Evolutionary conservation across 2,888 invertebrate species (phyloP), one percentile per base, ranked within the genome.

Genomic region (Girardia tigrina): DNA sequence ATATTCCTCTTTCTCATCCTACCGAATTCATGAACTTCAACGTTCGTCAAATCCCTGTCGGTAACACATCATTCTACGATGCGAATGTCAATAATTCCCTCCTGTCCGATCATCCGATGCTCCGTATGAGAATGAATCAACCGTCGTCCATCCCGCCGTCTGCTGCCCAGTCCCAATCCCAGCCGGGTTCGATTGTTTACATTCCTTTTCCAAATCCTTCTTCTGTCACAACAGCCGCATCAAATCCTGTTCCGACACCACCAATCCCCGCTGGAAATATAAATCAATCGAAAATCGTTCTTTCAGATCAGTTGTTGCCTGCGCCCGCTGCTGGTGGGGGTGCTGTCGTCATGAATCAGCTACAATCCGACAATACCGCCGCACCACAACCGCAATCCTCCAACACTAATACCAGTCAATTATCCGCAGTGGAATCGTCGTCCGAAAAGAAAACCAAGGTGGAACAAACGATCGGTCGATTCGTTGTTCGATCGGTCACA

Each of bases 391-490:
- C 56, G 4, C 2, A 56, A 4, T 4, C 4, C 23, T n/a, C 56
- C 23, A 56, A 12, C n/a, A 23, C 56, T 20, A 56, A 20, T 20
- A 56, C n/a, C n/a, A 56, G 23, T 56, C 56, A 56, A 56, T 20
- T 56, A 56, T 36, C 36, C 6, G n/a, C n/a, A n/a, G n/a, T n/a
- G n/a, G 36, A 36, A 36, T 36, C 36, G 8, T 8, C 8, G 8
- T 12, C 8, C 16, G 16, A 36, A 12, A 36, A 36, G n/a, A 56
- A 56, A 56, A 56, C 23, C 4, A n/a, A 56, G 23, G 23, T 23
- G n/a, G 56, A 56, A 56, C 56, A 56, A 16, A 56, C 56, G n/a
- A 56, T 56, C 23, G 56, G 56, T 56, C 56, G n/a, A 56, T 56
- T 36, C 16, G 36, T 36, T 16, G 16, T 36, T 16, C 8, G 36